Conservation (phyloP, 2,113 vertebrate genomes). For the Phylloscopus whistleri region DNA sequence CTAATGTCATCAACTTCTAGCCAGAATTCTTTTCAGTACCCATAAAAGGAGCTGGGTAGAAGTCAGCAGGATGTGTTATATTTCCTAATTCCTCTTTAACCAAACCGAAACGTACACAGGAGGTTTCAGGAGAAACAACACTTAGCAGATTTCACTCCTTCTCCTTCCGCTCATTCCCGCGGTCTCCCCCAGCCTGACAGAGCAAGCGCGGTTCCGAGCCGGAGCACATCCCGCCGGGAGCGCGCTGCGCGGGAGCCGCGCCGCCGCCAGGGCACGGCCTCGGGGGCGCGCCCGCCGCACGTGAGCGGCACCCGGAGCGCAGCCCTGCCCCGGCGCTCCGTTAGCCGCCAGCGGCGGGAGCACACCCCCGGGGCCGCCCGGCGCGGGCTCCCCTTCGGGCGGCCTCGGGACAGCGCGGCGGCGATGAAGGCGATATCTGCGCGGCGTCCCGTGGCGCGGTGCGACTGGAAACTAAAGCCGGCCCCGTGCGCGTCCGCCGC, state of each 20-base stretch:
- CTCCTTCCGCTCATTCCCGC: neutral
- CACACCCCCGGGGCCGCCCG: neutral
- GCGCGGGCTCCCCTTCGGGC: neutral
- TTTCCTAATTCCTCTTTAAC: neutral
- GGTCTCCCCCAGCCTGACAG: neutral
- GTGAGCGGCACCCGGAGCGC: neutral
- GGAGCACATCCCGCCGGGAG: rapidly evolving
- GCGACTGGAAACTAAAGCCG: neutral
- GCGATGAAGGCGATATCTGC: neutral
- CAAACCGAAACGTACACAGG: rapidly evolving
- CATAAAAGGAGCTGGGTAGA: neutral
- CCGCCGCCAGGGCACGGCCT: neutral
- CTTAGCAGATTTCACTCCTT: rapidly evolving
- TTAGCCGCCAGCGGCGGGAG: rapidly evolving
- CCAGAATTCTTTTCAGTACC: neutral
- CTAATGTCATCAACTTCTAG: neutral
- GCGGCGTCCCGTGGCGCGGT: neutral
- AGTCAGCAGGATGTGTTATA: neutral
- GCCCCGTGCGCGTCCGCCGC: neutral
- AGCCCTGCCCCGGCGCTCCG: rapidly evolving
- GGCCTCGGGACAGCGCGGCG: neutral
- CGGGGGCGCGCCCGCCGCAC: neutral
- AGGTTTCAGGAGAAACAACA: neutral
- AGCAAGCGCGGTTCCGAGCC: neutral
- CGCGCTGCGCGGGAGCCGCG: neutral